Conservation (phyloP, 2,113 vertebrate species). For the Phycodurus eques region DNA sequence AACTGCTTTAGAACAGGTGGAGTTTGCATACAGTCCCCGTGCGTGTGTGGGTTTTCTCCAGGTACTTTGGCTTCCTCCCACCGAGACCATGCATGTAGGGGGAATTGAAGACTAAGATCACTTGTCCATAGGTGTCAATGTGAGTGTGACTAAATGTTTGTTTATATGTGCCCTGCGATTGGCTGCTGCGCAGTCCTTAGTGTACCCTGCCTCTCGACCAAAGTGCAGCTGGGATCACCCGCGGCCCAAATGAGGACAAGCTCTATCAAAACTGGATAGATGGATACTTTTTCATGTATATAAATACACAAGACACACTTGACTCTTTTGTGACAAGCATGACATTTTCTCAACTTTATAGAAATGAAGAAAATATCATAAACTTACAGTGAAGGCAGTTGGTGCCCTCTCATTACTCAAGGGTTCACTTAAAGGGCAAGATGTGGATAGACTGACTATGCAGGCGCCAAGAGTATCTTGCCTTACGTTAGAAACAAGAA, state of each 20-base stretch:
- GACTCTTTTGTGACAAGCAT: neutral
- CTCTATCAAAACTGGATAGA: neutral
- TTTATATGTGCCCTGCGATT: too few relatives aligned
- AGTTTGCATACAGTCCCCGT: neutral
- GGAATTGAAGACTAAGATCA: neutral
- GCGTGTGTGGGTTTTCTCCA: neutral
- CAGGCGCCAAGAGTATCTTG: slow-evolving; percentile 46
- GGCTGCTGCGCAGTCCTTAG: neutral
- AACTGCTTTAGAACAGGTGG: neutral
- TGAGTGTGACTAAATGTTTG: too few relatives aligned
- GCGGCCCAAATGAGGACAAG: neutral
- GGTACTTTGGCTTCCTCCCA: neutral
- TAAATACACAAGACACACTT: neutral
- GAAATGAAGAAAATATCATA: neutral
- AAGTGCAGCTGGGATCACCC: neutral
- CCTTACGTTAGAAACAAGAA: slow-evolving; percentile 46
- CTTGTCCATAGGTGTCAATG: neutral
- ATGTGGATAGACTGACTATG: slow-evolving; percentile 41
- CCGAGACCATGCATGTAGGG: neutral
- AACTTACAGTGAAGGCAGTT: slow-evolving; percentile 4
- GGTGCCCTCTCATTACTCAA: neutral
- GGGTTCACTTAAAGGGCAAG: slow-evolving; percentile 55
- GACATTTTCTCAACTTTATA: neutral
- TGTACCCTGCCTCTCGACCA: neutral
- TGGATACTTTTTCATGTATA: neutral